Conservation (phyloP, 1,140 invertebrate genomes). For the Drosophila tropicalis region DNA sequence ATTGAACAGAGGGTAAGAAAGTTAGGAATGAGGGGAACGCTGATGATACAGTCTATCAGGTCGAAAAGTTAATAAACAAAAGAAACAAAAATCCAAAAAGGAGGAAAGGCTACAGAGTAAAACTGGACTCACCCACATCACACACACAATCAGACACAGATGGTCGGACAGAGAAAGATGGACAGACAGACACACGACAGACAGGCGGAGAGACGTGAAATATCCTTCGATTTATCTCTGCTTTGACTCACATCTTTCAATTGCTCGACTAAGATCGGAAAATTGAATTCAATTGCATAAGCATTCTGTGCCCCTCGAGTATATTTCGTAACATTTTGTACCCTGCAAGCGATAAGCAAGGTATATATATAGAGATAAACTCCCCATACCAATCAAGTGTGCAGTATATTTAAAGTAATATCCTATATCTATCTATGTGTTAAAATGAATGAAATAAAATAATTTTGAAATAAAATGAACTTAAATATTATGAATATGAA, state of each 20-base stretch:
- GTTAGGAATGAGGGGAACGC: background rate
- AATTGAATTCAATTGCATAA: constrained; percentile 28
- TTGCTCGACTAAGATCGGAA: constrained; percentile 14
- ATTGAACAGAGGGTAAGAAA: background rate
- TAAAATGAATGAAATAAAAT: too few species aligned
- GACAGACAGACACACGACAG: background rate
- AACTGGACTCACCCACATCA: background rate
- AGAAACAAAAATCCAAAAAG: background rate
- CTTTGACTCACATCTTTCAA: constrained; percentile 20
- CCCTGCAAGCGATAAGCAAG: background rate
- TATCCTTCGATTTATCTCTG: constrained; percentile 10
- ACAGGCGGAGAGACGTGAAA: background rate
- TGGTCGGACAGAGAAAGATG: background rate
- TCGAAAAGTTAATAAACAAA: constrained; percentile 9
- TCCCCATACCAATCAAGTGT: too few species aligned
- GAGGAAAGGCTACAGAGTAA: constrained; percentile 4
- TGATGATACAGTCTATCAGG: background rate
- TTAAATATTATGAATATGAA: background rate
- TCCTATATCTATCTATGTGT: too few species aligned
- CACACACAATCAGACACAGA: constrained; percentile 3
- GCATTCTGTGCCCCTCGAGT: constrained; percentile 3
- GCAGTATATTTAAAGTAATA: too few species aligned
- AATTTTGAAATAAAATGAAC: too few species aligned
- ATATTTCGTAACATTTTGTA: constrained; percentile 9
- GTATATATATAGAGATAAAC: background rate